These are phyloP conservation scores for Calypte anna DNA, from an alignment of 2,113 vertebrate species.

Conservation along the genomic window DNA sequence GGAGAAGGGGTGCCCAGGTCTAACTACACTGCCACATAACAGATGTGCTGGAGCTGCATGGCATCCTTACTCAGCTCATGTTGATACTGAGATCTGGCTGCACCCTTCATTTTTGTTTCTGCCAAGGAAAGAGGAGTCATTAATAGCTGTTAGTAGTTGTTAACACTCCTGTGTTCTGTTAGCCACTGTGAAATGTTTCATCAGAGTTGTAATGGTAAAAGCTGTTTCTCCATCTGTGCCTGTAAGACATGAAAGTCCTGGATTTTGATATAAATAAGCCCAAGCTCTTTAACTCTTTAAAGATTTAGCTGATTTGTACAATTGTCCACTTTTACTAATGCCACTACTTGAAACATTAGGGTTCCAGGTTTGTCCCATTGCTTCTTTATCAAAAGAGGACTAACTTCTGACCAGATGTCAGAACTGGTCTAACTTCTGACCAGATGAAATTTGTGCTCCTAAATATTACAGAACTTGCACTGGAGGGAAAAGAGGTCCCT, in stretches of 20 bases:
- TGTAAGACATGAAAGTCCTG: not conserved
- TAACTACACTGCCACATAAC: not conserved
- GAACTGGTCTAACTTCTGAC: not conserved
- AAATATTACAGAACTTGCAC: not conserved
- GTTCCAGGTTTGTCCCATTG: not conserved
- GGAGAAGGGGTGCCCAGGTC: not conserved
- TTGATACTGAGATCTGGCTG: not conserved
- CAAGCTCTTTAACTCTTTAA: rapidly evolving
- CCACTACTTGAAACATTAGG: not conserved
- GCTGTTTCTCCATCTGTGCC: not conserved
- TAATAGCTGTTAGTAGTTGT: not conserved
- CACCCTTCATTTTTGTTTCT: not conserved
- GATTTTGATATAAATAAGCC: not conserved
- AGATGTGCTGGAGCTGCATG: not conserved
- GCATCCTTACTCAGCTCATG: not conserved
- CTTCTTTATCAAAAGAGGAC: not conserved
- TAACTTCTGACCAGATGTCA: not conserved
- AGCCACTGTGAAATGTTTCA: not conserved
- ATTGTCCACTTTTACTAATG: not conserved
- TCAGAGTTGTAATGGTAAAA: not conserved
- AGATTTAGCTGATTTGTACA: not conserved
- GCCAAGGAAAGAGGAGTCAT: not conserved
- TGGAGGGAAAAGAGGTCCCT: not conserved
- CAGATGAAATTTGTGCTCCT: not conserved
- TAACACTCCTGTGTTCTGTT: not conserved